phyloP scores from a whole-genome alignment of 2,797 vertebrate genomes.

The Phyllotis vaccarum region DNA sequence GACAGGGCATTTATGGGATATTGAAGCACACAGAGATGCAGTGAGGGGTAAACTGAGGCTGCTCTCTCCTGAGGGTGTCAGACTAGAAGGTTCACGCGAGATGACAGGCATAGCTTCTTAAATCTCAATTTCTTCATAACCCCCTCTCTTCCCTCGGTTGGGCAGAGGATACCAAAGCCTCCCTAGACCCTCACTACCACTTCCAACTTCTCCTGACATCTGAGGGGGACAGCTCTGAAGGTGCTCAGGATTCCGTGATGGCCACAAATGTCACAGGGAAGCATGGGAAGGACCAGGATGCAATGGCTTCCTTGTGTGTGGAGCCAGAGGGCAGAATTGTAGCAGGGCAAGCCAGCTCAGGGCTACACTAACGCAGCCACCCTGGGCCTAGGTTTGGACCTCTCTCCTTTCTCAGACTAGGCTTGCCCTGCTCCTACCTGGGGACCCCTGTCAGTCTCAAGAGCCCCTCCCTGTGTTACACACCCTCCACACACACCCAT shows the following conservation, averaged over 20 bases:
- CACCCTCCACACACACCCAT: no score
- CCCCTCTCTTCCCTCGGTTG: fast-evolving
- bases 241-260: not conserved
- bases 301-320: not conserved
- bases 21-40: not conserved
- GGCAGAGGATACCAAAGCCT: not conserved
- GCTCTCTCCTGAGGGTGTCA: not conserved
- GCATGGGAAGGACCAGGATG: not conserved
- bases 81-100: not conserved
- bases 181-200: not conserved
- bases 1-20: not conserved
- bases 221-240: no score
- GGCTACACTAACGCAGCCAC: fast-evolving
- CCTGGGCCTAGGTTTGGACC: not conserved
- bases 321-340: not conserved
- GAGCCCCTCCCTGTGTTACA: fast-evolving
- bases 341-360: not conserved
- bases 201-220: not conserved
- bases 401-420: not conserved
- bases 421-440: not conserved
- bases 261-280: not conserved
- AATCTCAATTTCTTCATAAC: no score
- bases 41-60: not conserved
- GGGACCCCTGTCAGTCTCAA: not conserved
- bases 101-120: not conserved